Conservation (phyloP, 2,797 vertebrate species). For the Periophthalmus magnuspinnatus region DNA sequence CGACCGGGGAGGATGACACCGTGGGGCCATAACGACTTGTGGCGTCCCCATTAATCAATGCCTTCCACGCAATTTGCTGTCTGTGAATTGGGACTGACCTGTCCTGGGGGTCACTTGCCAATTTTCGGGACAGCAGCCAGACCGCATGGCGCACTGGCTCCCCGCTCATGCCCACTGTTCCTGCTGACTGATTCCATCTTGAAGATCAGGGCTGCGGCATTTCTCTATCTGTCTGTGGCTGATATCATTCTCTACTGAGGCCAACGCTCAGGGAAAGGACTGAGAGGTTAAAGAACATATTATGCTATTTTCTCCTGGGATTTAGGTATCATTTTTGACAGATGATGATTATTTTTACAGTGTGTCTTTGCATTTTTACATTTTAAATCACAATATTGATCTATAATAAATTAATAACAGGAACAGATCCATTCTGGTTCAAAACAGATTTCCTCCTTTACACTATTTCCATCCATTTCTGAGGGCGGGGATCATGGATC, state of each 20-base stretch:
- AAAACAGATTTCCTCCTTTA: no score
- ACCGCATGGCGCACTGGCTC: conserved; percentile 60
- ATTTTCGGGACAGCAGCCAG: conserved; percentile 75
- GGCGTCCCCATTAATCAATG: conserved; percentile 84
- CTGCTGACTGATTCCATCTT: conserved; percentile 76
- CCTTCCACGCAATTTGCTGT: conserved; percentile 82
- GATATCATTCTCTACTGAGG: conserved; percentile 37
- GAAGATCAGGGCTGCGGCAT: conserved; percentile 51
- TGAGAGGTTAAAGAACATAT: conserved; percentile 9
- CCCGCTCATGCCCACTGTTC: conserved; percentile 67
- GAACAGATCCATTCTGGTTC: no score
- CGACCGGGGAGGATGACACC: conserved; percentile 63
- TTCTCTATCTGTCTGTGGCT: conserved; percentile 35
- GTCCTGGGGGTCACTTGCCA: conserved; percentile 79
- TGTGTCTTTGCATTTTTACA: background rate
- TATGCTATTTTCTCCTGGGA: background rate
- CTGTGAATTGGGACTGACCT: conserved; percentile 80
- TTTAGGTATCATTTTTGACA: background rate
- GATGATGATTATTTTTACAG: background rate
- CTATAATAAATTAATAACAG: no score
- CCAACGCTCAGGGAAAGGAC: conserved; percentile 8
- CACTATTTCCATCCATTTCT: no score
- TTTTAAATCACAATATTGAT: no score
- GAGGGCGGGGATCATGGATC: no score
- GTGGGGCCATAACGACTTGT: conserved; percentile 75